Conservation (phyloP, 1,140 invertebrate genomes). For the Lasioglossum baleicum region DNA sequence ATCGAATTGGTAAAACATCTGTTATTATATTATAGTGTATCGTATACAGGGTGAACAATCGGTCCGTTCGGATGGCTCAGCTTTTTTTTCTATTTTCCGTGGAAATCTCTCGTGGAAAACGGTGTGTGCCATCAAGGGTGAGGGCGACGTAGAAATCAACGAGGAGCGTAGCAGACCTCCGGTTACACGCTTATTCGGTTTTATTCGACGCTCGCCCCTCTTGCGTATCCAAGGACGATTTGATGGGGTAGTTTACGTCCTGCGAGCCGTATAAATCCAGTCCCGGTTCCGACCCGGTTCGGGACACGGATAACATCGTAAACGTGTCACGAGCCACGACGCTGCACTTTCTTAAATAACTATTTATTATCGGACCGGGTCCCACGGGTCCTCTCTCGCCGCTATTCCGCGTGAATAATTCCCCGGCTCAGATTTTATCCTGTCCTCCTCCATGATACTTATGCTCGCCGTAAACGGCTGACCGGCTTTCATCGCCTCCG, state of each 20-base stretch:
- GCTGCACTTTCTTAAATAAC: background rate
- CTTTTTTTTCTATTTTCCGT: slow-evolving; percentile 47
- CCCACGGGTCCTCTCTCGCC: background rate
- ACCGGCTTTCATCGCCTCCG: no score
- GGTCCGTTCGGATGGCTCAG: background rate
- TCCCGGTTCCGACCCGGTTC: background rate
- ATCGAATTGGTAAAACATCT: no score
- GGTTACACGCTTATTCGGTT: slow-evolving; percentile 24
- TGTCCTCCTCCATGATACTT: background rate
- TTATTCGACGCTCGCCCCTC: slow-evolving; percentile 36
- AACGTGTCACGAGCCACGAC: slow-evolving; percentile 39
- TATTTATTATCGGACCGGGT: slow-evolving; percentile 16
- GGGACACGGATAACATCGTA: slow-evolving; percentile 27
- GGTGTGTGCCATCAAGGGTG: background rate
- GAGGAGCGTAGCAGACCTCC: background rate
- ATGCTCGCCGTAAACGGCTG: background rate
- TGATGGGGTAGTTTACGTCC: slow-evolving; percentile 42
- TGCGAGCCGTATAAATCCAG: slow-evolving; percentile 42
- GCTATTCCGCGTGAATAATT: background rate
- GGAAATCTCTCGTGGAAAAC: slow-evolving; percentile 19
- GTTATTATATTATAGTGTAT: no score
- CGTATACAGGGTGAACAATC: background rate
- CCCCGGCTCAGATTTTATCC: background rate
- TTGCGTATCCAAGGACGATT: slow-evolving; percentile 22
- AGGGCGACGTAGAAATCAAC: slow-evolving; percentile 10